These are phyloP conservation scores for Lepus europaeus DNA, from an alignment of 2,113 vertebrate species.

Conservation along the genomic window DNA sequence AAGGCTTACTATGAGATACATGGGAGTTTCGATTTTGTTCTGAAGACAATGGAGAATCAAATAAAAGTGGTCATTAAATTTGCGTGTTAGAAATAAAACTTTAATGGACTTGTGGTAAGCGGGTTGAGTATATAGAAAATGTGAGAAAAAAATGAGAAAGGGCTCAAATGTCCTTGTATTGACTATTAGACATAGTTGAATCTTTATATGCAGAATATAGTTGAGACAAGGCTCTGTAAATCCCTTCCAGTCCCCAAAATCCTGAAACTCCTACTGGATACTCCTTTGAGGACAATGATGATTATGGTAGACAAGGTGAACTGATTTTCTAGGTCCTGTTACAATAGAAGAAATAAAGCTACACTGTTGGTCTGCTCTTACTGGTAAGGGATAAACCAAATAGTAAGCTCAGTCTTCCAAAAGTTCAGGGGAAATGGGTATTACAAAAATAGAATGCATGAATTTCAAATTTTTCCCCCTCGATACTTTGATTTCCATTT, in stretches of 20 bases:
- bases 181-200: neutral
- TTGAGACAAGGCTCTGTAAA: neutral
- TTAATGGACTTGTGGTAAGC: neutral
- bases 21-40: constrained; percentile 12
- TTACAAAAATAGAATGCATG: too few relatives aligned
- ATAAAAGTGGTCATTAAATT: constrained; percentile 15
- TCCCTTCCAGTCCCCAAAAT: neutral
- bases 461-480: too few relatives aligned
- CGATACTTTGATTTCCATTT: too few relatives aligned
- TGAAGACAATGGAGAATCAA: constrained; percentile 4
- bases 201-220: neutral
- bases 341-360: neutral
- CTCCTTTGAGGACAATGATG: neutral
- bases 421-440: too few relatives aligned
- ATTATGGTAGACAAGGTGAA: neutral
- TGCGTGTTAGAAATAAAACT: constrained; percentile 45
- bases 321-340: constrained; percentile 11
- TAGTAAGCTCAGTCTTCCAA: constrained; percentile 2
- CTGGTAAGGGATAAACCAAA: neutral
- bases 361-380: neutral
- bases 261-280: neutral
- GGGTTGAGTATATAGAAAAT: neutral
- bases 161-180: constrained; percentile 20
- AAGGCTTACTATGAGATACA: neutral
- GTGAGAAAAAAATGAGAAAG: neutral